Conservation (phyloP, 2,888 invertebrate genomes). For the Cephus sareptanus region DNA sequence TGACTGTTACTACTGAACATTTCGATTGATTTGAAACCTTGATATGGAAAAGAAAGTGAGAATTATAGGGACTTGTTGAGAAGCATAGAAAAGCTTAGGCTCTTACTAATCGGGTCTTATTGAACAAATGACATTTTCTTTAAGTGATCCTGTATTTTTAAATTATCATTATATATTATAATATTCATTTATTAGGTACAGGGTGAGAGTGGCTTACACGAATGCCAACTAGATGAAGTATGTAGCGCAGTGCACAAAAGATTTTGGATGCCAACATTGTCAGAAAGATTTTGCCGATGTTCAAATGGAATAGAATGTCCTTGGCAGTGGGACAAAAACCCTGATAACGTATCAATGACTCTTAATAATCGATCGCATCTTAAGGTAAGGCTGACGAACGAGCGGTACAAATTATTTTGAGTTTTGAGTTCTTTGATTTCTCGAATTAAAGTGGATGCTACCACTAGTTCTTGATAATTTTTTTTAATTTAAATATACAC, state of each 20-base stretch:
- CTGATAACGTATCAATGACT: slow-evolving; percentile 62
- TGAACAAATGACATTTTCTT: not conserved
- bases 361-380: slow-evolving; percentile 72
- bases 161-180: not conserved
- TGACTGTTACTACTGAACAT: not conserved
- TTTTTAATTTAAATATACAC: not conserved
- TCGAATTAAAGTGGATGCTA: not conserved
- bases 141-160: not conserved
- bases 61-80: not conserved
- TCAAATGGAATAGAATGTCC: slow-evolving; percentile 68
- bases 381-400: slow-evolving; percentile 67
- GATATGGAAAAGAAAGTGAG: not conserved
- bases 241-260: slow-evolving; percentile 70
- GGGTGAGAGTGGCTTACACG: slow-evolving; percentile 72
- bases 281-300: slow-evolving; percentile 74
- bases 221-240: slow-evolving; percentile 66
- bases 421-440: not conserved
- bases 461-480: not conserved
- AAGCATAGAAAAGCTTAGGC: not conserved
- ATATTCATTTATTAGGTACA: slow-evolving; percentile 65
- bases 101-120: not conserved
- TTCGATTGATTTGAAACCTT: not conserved
- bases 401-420: not conserved
- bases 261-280: slow-evolving; percentile 71
- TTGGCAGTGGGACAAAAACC: slow-evolving; percentile 63